Base-by-base conservation (phyloP, 2,113 vertebrate species). In the Megalops atlanticus region DNA sequence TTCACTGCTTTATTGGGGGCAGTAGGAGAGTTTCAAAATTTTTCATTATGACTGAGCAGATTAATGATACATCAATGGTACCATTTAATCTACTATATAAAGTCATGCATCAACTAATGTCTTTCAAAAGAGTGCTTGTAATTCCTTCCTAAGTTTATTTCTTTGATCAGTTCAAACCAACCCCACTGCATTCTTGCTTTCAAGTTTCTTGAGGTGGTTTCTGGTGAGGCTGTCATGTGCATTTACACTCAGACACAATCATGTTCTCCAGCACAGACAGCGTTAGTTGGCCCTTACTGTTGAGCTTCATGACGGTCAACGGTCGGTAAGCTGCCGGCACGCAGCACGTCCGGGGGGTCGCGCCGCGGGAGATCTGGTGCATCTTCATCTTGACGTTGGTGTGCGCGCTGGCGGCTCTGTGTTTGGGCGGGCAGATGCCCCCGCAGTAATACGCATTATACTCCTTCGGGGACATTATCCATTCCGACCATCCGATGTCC, bases 401-500 rank as follows among this genome's bases (percentile, higher is more conserved):
- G 18, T 82, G 68, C 75, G 47, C 76, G 18, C 52, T 79, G 81
- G 64, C 81, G 0, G 76, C n/a, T n/a, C 52, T 78, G 68, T 82
- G 78, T 31, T 74, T 82, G 7, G 40, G 74, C 4, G 41, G 76
- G 45, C 81, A 82, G 6, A 68, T 35, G 10, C 81, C 81, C 0
- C 35, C 76, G 31, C 81, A 82, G 36, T 40, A 31, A 21, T 78
- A 82, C 27, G 76, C 76, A 35, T 77, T 74, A 43, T 82, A 82
- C 16, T 24, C 68, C 18, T 71, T 76, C 2, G 81, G 81, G 0
- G 58, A 75, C 15, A 41, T 24, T 12, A 82, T 79, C 81, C 81
- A 82, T 24, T 82, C 81, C 18, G 6, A 68, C 81, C 81, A 82
- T 2, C 81, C 81, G 27, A 82, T 82, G 40, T 82, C 81, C 41